Percentiles rank a stretch among this genome's conserved stretches.
Evolutionary conservation across 2,888 invertebrate genomes (phyloP).

Genomic region (Sarcophaga variegata): DNA sequence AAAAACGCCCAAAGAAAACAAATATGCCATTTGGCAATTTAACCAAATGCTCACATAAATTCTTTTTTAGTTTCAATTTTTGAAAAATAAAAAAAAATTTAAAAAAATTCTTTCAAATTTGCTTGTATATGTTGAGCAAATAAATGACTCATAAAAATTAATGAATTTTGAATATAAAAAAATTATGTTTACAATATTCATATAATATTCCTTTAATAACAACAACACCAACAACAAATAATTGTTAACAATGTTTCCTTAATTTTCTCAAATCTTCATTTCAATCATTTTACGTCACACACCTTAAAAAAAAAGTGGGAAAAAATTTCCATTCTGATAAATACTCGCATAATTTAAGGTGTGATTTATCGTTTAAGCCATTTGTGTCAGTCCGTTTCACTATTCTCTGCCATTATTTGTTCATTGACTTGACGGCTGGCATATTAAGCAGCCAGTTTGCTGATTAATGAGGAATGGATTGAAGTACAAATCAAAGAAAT

Average conservation of each 20-base stretch:
- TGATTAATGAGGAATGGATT: slow-evolving; percentile 11
- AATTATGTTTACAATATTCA: too few species aligned
- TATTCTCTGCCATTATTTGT: background rate
- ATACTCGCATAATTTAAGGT: slow-evolving; percentile 24
- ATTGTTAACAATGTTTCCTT: too few species aligned
- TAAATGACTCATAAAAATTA: too few species aligned
- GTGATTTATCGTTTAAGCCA: slow-evolving; percentile 45
- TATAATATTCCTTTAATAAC: background rate
- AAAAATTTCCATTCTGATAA: background rate
- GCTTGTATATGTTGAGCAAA: too few species aligned
- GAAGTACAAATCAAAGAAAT: slow-evolving; percentile 21
- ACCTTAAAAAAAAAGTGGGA: slow-evolving; percentile 33
- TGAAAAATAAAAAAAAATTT: background rate
- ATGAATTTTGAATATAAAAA: too few species aligned
- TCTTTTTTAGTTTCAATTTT: slow-evolving; percentile 8
- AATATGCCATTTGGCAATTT: background rate
- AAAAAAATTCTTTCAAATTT: too few species aligned
- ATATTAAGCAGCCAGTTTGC: slow-evolving; percentile 29
- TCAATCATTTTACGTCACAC: slow-evolving; percentile 36
- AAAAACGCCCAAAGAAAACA: background rate
- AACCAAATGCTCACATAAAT: background rate
- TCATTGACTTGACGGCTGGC: slow-evolving; percentile 23
- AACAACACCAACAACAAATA: background rate
- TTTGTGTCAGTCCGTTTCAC: slow-evolving; percentile 14
- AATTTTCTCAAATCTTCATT: background rate